Conservation (phyloP, 53 echinoderm and acorn worm species). For the Patiria pectinifera region DNA sequence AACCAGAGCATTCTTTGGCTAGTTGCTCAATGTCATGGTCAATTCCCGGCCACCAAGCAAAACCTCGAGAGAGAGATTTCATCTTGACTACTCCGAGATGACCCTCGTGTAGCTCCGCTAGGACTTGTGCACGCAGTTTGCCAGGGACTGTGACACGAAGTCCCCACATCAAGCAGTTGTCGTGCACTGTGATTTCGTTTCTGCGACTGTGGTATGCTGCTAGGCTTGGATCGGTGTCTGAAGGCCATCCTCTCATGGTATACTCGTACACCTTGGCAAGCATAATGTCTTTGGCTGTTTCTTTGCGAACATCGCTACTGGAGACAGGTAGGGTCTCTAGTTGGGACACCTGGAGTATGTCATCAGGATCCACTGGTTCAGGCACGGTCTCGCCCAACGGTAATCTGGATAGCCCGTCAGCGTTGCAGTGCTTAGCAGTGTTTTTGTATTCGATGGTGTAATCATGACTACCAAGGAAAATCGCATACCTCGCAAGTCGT, state of each 20-base stretch:
- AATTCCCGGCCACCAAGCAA: conserved; percentile 72
- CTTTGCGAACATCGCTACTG: conserved; percentile 27
- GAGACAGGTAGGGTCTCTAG: conserved; percentile 63
- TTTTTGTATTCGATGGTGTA: conserved; percentile 52
- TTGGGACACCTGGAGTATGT: conserved; percentile 24
- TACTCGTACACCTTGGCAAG: conserved; percentile 55
- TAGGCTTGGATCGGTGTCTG: conserved; percentile 20
- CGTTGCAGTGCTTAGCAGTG: conserved; percentile 30
- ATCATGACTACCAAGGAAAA: conserved; percentile 41
- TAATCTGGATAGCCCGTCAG: conserved; percentile 40
- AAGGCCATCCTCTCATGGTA: conserved; percentile 63
- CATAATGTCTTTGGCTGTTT: conserved; percentile 24
- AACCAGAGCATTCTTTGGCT: no score
- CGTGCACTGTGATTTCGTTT: conserved; percentile 58
- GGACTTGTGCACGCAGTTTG: conserved; percentile 50
- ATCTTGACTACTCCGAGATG: conserved; percentile 72
- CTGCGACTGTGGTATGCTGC: conserved; percentile 10
- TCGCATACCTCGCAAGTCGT: conserved; percentile 40
- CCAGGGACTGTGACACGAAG: conserved; percentile 57
- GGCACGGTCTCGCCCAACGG: conserved; percentile 12
- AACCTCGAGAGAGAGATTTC: conserved; percentile 60
- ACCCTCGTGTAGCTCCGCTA: conserved; percentile 69
- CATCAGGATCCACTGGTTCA: conserved; percentile 12
- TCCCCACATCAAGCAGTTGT: conserved; percentile 74
- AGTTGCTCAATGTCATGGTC: conserved; percentile 60